phyloP scores from a whole-genome alignment of 2,888 invertebrate genomes.

The Tyria jacobaeae region DNA sequence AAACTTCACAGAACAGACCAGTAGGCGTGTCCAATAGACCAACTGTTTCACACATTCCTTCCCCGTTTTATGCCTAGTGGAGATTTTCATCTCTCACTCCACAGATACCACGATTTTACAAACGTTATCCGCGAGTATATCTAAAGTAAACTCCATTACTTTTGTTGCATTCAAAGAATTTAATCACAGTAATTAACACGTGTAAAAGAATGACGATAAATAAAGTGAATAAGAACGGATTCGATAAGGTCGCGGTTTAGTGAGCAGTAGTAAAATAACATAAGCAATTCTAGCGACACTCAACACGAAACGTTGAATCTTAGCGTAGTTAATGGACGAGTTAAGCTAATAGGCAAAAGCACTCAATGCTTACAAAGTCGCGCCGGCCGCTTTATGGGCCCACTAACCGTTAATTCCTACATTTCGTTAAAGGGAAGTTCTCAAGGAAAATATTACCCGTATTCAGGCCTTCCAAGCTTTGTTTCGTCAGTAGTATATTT shows the following conservation, averaged over 20 bases:
- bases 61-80: no score
- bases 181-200: conserved; percentile 14
- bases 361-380: conserved; percentile 85
- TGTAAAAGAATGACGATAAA: conserved; percentile 15
- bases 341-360: conserved; percentile 85
- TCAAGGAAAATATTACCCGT: conserved; percentile 74
- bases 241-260: conserved; percentile 48
- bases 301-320: conserved; percentile 73
- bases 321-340: conserved; percentile 79
- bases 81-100: no score
- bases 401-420: conserved; percentile 84
- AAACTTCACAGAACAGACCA: no score
- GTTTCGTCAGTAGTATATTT: conserved; percentile 64
- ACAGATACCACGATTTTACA: no score
- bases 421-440: conserved; percentile 77
- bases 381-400: conserved; percentile 78
- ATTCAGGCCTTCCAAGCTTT: conserved; percentile 54
- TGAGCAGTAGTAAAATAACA: conserved; percentile 48
- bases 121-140: no score
- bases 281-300: conserved; percentile 70
- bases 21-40: no score
- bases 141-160: no score
- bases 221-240: conserved; percentile 28
- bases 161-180: no score
- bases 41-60: no score